Conservation (phyloP, 2,797 vertebrate species). For the Poecilia gillii region DNA sequence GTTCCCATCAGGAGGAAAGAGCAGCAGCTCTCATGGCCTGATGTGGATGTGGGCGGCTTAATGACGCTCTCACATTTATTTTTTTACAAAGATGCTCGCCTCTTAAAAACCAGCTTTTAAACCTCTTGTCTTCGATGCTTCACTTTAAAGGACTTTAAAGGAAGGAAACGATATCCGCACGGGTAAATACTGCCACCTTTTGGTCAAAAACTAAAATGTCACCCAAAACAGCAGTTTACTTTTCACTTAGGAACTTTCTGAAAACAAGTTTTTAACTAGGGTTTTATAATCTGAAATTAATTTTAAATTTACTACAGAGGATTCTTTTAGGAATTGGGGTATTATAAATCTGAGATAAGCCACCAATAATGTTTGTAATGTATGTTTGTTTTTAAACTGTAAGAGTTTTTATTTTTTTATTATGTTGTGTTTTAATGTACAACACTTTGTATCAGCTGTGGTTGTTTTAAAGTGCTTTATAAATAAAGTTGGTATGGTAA, state of each 20-base stretch:
- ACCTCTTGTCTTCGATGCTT: neutral
- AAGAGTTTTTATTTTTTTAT: no score
- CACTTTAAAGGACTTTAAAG: neutral
- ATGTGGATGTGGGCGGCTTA: neutral
- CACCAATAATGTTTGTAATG: neutral
- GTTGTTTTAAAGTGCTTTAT: no score
- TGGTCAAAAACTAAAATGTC: slow-evolving; percentile 1
- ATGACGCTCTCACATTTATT: neutral
- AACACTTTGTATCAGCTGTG: no score
- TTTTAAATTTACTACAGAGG: neutral
- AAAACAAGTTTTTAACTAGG: neutral
- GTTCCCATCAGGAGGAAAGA: neutral
- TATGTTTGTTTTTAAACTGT: no score
- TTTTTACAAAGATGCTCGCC: slow-evolving; percentile 2
- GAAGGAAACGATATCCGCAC: neutral
- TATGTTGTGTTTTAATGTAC: no score
- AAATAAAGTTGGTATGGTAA: no score
- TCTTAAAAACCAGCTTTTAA: neutral
- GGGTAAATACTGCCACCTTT: slow-evolving; percentile 29
- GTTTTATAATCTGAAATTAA: neutral
- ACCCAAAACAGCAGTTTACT: neutral
- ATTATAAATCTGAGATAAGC: neutral
- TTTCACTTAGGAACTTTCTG: neutral
- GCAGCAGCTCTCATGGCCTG: neutral
- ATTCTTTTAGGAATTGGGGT: neutral